Evolutionary conservation across 2,888 invertebrate genomes (phyloP), one percentile per base, ranked within the genome.

Genomic region (Eristalinus sepulchralis): DNA sequence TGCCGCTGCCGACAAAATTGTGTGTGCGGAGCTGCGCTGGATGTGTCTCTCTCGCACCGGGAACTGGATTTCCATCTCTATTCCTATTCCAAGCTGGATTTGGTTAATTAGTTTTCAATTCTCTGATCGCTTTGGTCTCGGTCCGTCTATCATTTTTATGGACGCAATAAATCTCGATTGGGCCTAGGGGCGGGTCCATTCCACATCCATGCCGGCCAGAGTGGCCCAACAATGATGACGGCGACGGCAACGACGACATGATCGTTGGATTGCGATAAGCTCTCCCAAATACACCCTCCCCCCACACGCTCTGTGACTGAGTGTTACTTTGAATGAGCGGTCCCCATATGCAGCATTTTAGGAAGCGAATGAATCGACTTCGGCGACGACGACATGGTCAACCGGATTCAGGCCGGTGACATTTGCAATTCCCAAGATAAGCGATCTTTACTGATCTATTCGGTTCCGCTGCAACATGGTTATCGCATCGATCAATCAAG

Each of bases 71-170:
- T 64, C 83, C 82, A 86, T 78, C 78, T 82, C 86, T 82, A 82
- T 82, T 82, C 64, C 78, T 57, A 86, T 60, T 75, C 59, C 55
- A 70, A 84, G 73, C 78, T 68, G 82, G 82, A 70, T 82, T 86
- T 86, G 62, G 83, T 83, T 86, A 86, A 86, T 86, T 86, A 86
- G 86, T 86, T 86, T 86, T 86, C 86, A 83, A 86, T 86, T 83
- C 86, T 86, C 66, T 82, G 86, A 83, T 82, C 86, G 66, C 67
- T 79, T 79, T 63, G 78, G 86, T 86, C 75, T 83, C 86, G 86
- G 86, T 86, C 86, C 86, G 83, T 86, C 86, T 86, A 86, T 86
- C 86, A 86, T 79, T 86, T 86, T 83, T 86, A 86, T 86, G 82
- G 79, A 66, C 62, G 86, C 79, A 75, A 86, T 86, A 86, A 86